Percentiles rank a stretch among this genome's conserved stretches.
These are phyloP conservation scores for Zoanthus sociatus DNA, from an alignment of 92 coral and sea anemone species.

Conservation along the genomic window DNA sequence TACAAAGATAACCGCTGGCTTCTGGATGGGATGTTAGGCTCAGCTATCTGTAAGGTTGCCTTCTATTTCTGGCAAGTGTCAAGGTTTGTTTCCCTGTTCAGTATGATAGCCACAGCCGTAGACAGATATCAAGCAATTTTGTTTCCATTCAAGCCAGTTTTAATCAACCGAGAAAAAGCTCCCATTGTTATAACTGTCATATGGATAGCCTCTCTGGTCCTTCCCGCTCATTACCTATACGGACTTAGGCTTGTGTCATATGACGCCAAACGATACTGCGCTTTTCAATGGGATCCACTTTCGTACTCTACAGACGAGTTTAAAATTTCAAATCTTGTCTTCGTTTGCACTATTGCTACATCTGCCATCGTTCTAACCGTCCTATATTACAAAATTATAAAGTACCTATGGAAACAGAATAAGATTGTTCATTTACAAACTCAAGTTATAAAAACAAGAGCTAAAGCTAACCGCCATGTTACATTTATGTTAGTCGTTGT, in stretches of 20 bases:
- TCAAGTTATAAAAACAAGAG: background rate
- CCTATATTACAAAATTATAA: background rate
- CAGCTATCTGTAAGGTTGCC: background rate
- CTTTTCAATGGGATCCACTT: background rate
- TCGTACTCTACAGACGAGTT: background rate
- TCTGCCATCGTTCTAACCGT: background rate
- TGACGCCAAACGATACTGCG: background rate
- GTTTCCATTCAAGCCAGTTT: background rate
- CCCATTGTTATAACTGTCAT: background rate
- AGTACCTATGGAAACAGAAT: background rate
- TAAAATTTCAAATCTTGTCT: background rate
- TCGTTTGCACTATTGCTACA: background rate
- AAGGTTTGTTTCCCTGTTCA: background rate
- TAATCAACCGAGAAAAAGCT: background rate
- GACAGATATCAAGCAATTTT: background rate
- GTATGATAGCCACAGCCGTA: background rate
- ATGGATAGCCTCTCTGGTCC: background rate
- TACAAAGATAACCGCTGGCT: slow-evolving; percentile 2
- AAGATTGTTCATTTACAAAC: background rate
- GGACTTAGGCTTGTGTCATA: background rate
- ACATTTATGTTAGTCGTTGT: background rate
- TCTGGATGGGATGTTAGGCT: background rate
- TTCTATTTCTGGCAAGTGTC: background rate
- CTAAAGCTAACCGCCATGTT: background rate
- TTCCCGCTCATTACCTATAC: background rate